Evolutionary conservation across 2,797 vertebrate genomes (phyloP), one percentile per base, ranked within the genome.

Genomic region (Tragelaphus oryx): DNA sequence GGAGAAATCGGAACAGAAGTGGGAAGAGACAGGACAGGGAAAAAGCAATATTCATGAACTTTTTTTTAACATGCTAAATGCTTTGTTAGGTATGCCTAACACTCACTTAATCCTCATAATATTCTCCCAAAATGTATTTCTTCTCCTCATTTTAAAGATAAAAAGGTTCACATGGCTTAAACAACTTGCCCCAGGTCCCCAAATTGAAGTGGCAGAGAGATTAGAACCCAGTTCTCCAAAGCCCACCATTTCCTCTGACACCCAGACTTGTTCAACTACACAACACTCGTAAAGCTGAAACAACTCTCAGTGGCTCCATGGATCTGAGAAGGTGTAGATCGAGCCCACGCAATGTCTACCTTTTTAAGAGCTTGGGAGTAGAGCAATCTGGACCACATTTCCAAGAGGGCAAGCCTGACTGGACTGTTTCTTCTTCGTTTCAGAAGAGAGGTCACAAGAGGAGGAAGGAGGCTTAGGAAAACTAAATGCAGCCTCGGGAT

Each of bases 361-460:
- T 90, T 92, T 95, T 87, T 91, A 97, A n/a, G 9, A 97, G 95
- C 93, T 96, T 60, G 89, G 97, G 97, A 98, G 97, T 96, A 98
- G 97, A 98, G 89, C 95, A 98, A 97, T 93, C 95, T 98, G 97
- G 94, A 98, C 96, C 96, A 86, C 94, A 48, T 91, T 84, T 96
- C 96, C 97, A 97, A 97, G 82, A 97, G 81, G 65, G 79, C 68
- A 97, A 93, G 89, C 92, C 96, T 97, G 88, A 79, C 97, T 96
- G 91, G 75, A 94, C 96, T 94, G 95, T 84, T 96, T 95, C 78
- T 97, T 97, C 93, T 97, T 96, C 96, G 95, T 95, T 98, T 98
- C 89, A 87, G 65, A 96, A 96, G 44, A 94, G 89, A 97, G 89
- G 92, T 71, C 82, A 94, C 84, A 95, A 87, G 37, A 65, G 92